Percentiles rank a stretch among this genome's conserved stretches.
These are phyloP conservation scores for Mormyrus lacerda DNA, from an alignment of 2,113 vertebrate genomes.

Conservation along the genomic window DNA sequence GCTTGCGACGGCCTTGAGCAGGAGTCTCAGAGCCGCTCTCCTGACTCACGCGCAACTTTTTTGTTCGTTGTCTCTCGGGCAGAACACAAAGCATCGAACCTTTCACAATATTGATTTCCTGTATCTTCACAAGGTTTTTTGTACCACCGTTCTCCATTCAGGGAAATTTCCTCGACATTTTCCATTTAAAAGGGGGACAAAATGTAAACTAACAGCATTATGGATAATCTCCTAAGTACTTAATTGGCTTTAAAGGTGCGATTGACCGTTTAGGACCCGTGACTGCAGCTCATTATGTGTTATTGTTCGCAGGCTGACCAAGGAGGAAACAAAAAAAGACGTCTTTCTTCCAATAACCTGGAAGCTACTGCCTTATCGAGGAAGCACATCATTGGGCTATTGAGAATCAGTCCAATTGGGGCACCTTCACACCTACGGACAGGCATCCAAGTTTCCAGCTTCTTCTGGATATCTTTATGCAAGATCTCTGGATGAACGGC, in stretches of 20 bases:
- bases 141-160: slow-evolving; percentile 21
- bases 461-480: not conserved
- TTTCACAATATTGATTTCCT: not conserved
- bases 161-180: slow-evolving; percentile 32
- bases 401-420: not conserved
- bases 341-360: not conserved
- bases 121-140: not conserved
- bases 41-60: not conserved
- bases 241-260: slow-evolving; percentile 10
- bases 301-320: not conserved
- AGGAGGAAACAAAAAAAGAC: not conserved
- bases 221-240: not conserved
- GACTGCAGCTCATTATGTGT: not conserved
- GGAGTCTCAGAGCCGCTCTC: not conserved
- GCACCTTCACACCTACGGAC: not conserved
- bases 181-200: slow-evolving; percentile 35
- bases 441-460: not conserved
- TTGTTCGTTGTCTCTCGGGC: not conserved
- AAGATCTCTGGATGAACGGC: not conserved
- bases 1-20: not conserved
- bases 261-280: not conserved
- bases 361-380: not conserved
- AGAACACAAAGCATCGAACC: not conserved
- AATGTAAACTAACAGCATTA: slow-evolving; percentile 6
- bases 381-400: not conserved